Evolutionary conservation across 2,113 vertebrate species (phyloP), one percentile per base, ranked within the genome.

Genomic region (Eolophus roseicapilla): DNA sequence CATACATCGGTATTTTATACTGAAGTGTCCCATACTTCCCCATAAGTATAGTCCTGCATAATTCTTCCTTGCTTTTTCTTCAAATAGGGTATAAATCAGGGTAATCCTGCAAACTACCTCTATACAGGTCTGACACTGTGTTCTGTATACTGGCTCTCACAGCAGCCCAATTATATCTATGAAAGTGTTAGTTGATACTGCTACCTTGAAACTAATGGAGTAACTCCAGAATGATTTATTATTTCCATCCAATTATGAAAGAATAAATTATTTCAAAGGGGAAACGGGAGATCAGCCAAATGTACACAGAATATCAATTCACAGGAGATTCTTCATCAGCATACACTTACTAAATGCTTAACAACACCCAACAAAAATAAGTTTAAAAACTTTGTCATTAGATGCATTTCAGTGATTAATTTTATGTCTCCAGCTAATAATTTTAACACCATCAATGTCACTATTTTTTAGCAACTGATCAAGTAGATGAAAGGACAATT

Each of bases 11-110:
- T 52, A 43, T 73, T 82, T 64, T 33, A 52, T n/a, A n/a, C 5
- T 37, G 6, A 41, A n/a, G 17, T 28, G 2, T 46, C 8, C 14
- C 1, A 2, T 35, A 70, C 4, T 8, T 4, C 23, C 10, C 21
- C 4, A 0, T 17, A 64, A 79, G 6, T 41, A n/a, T 3, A 76
- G 10, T 15, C 28, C n/a, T 15, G 52, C 35, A 21, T 47, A 63
- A 16, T 19, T 68, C 57, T 71, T 62, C 13, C 27, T 92, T 71
- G 10, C 6, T 41, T 69, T 69, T 78, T 20, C 31, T 86, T 73
- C 24, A 73, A 47, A 35, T 7, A 82, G 14, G 4, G 6, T 28
- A n/a, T 14, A 62, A 62, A 33, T 60, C 13, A 59, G 16, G 8
- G 31, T 49, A 74, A 47, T 70, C n/a, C 50, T 35, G 3, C 20